Evolutionary conservation across 1,140 invertebrate species (phyloP).

Genomic region (Leptonema lineaticorne): DNA sequence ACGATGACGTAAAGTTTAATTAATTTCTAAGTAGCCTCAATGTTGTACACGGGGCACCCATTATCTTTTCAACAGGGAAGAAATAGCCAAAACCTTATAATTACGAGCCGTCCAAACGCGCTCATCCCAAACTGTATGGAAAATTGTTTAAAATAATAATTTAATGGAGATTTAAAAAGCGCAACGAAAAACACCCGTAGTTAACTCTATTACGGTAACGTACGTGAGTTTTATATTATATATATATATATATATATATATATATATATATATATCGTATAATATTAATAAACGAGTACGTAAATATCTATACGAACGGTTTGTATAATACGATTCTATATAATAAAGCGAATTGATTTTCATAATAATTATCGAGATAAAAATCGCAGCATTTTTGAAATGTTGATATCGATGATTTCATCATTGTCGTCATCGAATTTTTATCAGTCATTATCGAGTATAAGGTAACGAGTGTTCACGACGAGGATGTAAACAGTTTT

Average conservation of each 20-base stretch:
- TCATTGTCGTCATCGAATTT: no score
- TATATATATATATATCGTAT: no score
- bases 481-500: no score
- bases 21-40: conserved; percentile 33
- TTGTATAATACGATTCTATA: background rate
- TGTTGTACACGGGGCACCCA: conserved; percentile 6
- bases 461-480: no score
- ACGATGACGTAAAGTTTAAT: conserved; percentile 28
- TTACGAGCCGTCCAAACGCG: background rate
- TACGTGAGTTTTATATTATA: no score
- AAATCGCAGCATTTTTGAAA: no score
- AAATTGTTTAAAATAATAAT: background rate
- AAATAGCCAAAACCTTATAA: conserved; percentile 24
- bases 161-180: conserved; percentile 10
- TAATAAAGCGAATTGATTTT: background rate
- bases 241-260: no score
- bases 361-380: no score
- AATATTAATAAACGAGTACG: background rate
- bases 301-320: background rate
- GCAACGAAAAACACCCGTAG: background rate
- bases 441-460: no score
- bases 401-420: no score
- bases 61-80: conserved; percentile 21
- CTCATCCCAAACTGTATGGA: background rate
- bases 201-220: background rate